Conservation (phyloP, 2,797 vertebrate genomes). For the Echeneis naucrates region DNA sequence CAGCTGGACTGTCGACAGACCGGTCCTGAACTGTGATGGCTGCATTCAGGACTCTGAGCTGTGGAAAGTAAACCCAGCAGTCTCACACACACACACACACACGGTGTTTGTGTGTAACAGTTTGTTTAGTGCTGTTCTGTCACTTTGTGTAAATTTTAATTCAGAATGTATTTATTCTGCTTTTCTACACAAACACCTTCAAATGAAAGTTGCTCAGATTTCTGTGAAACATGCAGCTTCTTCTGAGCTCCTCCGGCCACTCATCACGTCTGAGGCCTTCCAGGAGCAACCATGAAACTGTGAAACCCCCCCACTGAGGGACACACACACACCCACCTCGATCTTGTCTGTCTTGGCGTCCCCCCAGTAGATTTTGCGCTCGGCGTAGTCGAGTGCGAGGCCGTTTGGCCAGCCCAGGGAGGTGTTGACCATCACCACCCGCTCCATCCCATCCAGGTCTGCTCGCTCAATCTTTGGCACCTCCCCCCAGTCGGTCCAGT, state of each 20-base stretch:
- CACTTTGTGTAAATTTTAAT: not conserved
- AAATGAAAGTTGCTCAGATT: not conserved
- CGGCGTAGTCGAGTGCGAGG: slow-evolving; percentile 92
- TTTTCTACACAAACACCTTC: too few relatives aligned
- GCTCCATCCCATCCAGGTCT: slow-evolving; percentile 92
- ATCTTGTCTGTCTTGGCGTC: slow-evolving; percentile 98
- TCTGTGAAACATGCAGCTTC: too few relatives aligned
- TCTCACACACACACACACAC: too few relatives aligned
- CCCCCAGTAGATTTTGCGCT: slow-evolving; percentile 96
- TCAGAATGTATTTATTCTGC: too few relatives aligned
- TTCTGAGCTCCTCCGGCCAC: too few relatives aligned
- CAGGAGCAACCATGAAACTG: not conserved
- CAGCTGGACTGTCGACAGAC: too few relatives aligned
- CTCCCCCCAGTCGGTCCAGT: slow-evolving; percentile 99
- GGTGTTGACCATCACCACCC: slow-evolving; percentile 94
- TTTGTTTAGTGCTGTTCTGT: not conserved
- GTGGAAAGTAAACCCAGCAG: too few relatives aligned
- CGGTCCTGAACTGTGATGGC: too few relatives aligned
- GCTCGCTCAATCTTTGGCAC: slow-evolving; percentile 97
- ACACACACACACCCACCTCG: slow-evolving; percentile 82
- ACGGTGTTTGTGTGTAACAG: not conserved
- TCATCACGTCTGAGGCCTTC: too few relatives aligned
- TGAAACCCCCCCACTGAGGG: not conserved
- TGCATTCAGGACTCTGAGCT: too few relatives aligned
- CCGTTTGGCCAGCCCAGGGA: slow-evolving; percentile 98